A percentile compares a stretch with the other conserved stretches of the same genome.
These are phyloP conservation scores for Aphodius granarius DNA, from an alignment of 2,888 invertebrate species.

Conservation along the genomic window DNA sequence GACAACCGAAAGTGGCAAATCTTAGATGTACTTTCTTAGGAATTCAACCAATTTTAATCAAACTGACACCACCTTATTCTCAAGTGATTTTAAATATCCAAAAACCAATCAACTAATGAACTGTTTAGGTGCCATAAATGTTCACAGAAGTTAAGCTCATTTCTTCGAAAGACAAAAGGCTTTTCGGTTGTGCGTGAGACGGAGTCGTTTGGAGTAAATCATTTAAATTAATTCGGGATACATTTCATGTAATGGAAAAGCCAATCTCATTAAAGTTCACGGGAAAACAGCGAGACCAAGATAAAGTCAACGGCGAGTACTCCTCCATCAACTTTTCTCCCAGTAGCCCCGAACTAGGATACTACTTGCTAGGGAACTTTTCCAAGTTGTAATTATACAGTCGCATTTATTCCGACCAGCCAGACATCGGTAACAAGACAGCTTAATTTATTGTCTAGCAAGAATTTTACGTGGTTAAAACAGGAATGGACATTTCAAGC, in stretches of 20 bases:
- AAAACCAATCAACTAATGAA: too few relatives aligned
- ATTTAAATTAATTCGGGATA: not conserved
- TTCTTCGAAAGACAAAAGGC: too few relatives aligned
- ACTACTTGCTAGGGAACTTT: not conserved
- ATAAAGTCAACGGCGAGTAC: slow-evolving; percentile 4
- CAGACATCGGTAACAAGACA: not conserved
- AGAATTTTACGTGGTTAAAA: not conserved
- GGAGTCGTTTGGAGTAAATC: not conserved
- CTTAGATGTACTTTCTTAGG: too few relatives aligned
- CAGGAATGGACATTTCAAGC: too few relatives aligned
- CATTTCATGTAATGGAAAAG: slow-evolving; percentile 2
- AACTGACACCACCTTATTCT: too few relatives aligned
- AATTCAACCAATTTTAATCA: too few relatives aligned
- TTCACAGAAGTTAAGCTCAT: too few relatives aligned
- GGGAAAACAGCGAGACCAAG: slow-evolving; percentile 7
- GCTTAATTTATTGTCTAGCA: not conserved
- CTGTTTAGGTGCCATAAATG: too few relatives aligned
- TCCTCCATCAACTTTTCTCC: not conserved
- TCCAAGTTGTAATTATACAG: not conserved
- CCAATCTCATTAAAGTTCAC: slow-evolving; percentile 11
- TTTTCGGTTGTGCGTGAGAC: not conserved
- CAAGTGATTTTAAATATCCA: too few relatives aligned
- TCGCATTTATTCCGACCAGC: not conserved
- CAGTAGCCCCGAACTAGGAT: not conserved
- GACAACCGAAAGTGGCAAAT: too few relatives aligned